Evolutionary conservation across 2,797 vertebrate genomes (phyloP).

Genomic region (Lagodon rhomboides): DNA sequence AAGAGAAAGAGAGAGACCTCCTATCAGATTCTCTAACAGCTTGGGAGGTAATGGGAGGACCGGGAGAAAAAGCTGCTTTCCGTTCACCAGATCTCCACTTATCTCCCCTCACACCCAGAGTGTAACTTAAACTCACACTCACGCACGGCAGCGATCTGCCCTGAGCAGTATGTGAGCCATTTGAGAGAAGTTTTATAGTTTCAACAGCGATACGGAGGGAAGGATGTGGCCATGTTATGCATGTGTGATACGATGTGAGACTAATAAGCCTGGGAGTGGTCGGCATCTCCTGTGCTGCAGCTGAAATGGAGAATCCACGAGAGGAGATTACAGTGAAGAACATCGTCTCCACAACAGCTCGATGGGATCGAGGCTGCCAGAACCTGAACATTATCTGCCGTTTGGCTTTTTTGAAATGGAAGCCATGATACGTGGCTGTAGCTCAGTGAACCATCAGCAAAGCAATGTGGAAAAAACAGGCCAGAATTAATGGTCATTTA

Average conservation of each 20-base stretch:
- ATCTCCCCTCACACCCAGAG: slow-evolving; percentile 57
- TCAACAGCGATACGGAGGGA: slow-evolving; percentile 31
- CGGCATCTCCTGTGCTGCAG: slow-evolving; percentile 19
- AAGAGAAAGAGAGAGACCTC: slow-evolving; percentile 43
- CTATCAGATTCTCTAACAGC: slow-evolving; percentile 66
- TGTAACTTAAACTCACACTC: slow-evolving; percentile 59
- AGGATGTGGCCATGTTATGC: slow-evolving; percentile 32
- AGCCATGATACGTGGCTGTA: slow-evolving; percentile 15
- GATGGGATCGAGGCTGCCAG: slow-evolving; percentile 9
- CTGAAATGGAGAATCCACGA: slow-evolving; percentile 39
- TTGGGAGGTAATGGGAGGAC: slow-evolving; percentile 65
- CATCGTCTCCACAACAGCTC: slow-evolving; percentile 8
- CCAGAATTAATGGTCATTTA: slow-evolving; percentile 1
- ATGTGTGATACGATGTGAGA: slow-evolving; percentile 31
- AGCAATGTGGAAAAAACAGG: background rate
- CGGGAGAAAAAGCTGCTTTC: slow-evolving; percentile 68
- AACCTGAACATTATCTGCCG: slow-evolving; percentile 28
- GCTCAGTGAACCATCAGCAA: slow-evolving; percentile 6
- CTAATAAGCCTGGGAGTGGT: slow-evolving; percentile 4
- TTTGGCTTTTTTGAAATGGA: slow-evolving; percentile 38
- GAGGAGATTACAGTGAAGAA: slow-evolving; percentile 28
- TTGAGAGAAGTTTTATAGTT: slow-evolving; percentile 51
- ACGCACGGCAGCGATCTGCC: slow-evolving; percentile 35
- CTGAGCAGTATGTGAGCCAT: slow-evolving; percentile 43
- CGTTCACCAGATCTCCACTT: slow-evolving; percentile 65